Evolutionary conservation across 2,888 invertebrate genomes (phyloP).

Genomic region (Teleiodes luculella): DNA sequence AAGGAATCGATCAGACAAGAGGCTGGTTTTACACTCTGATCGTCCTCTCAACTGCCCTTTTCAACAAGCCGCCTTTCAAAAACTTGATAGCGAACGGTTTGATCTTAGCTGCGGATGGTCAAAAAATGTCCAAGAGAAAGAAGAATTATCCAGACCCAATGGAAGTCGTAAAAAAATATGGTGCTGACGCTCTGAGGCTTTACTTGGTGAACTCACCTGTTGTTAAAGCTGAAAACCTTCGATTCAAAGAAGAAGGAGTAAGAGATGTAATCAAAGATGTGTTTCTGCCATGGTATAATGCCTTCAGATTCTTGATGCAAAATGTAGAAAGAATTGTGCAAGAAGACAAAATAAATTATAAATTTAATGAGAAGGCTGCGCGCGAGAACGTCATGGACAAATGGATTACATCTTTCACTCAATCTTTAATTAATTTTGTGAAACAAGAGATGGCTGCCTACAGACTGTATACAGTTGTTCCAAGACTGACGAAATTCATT

Average conservation of each 20-base stretch:
- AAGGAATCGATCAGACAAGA: conserved; percentile 98
- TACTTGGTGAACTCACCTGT: conserved; percentile 99
- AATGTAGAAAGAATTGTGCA: conserved; percentile 90
- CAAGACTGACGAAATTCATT: conserved; percentile 95
- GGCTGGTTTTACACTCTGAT: conserved; percentile 99
- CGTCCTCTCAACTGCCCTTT: conserved; percentile 96
- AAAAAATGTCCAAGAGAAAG: conserved; percentile 99
- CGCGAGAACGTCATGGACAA: conserved; percentile 94
- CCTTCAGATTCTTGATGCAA: conserved; percentile 95
- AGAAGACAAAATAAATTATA: conserved; percentile 79
- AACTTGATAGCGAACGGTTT: conserved; percentile 98
- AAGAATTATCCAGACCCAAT: conserved; percentile 99
- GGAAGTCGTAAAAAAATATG: conserved; percentile 93
- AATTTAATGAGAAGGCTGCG: conserved; percentile 73
- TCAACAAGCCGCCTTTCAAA: conserved; percentile 97
- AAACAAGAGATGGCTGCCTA: conserved; percentile 96
- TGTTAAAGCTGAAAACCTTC: conserved; percentile 96
- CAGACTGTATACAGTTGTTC: conserved; percentile 96
- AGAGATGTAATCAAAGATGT: conserved; percentile 97
- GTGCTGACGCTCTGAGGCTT: conserved; percentile 96
- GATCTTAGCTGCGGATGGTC: conserved; percentile 97
- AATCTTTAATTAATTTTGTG: conserved; percentile 92
- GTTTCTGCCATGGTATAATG: conserved; percentile 97
- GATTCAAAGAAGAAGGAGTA: conserved; percentile 98
- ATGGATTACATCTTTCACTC: conserved; percentile 98